Base-by-base conservation (phyloP, 2,888 invertebrate genomes). In the Folsomia manolachei region DNA sequence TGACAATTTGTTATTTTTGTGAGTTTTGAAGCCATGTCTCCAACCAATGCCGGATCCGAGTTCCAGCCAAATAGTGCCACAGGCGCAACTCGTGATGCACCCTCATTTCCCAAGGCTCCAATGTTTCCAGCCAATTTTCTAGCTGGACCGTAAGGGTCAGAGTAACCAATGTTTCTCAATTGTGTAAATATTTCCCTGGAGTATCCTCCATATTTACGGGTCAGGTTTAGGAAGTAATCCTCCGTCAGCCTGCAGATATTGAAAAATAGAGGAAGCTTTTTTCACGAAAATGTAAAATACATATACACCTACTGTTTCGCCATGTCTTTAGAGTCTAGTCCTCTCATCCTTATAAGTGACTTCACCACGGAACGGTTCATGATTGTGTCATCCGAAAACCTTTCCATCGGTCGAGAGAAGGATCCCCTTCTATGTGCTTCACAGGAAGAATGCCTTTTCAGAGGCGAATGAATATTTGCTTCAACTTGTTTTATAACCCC, bases 31-130 rank as follows among this genome's bases (percentile, higher is more conserved):
- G 87, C 86, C 27, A 85, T 83, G n/a, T 88, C 84, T 19, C 88
- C 75, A 82, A 89, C 84, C 24, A 18, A 56, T n/a, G 66, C 60
- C 52, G 25, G 62, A 66, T 71, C 66, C 1, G 27, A 70, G 53
- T 71, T 61, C 67, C 76, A 77, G 77, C 85, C 88, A 82, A 87
- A 90, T 61, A 92, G 83, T 0, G 89, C 87, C 61, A 90, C 83
- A 1, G 91, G 91, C 21, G 89, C 84, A 27, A 90, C 85, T 80
- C 91, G 85, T 90, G 91, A 91, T 0, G 90, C 90, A 63, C 89
- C 90, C 1, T 91, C 91, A 83, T 91, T 92, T n/a, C 91, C 91
- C 83, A 86, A 90, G 1, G 91, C 91, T 1, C 91, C 91, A 53
- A 81, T 80, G n/a, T 90, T 90, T 78, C 85, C 82, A 82, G 90